phyloP scores from a whole-genome alignment of 1,140 invertebrate genomes.

The Steinernema khuongi region DNA sequence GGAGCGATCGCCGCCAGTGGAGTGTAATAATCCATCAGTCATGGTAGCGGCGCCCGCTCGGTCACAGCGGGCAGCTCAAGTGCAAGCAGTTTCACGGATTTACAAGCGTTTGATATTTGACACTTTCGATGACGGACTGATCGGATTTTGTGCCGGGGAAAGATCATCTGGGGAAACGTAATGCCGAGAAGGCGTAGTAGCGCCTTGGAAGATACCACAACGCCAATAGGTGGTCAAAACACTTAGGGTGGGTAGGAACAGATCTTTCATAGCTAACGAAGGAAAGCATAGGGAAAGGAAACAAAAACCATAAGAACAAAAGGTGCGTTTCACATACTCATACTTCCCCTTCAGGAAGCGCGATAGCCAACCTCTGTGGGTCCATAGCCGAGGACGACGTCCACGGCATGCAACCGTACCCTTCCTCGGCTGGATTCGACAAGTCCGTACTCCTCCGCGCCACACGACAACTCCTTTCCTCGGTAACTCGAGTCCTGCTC shows the following conservation, averaged over 20 bases:
- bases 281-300: no score
- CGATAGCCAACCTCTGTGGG: slow-evolving; percentile 54
- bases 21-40: slow-evolving; percentile 15
- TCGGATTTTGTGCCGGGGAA: neutral
- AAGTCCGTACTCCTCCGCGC: slow-evolving; percentile 75
- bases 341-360: slow-evolving; percentile 37
- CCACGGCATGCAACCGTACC: neutral
- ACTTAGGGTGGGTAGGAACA: no score
- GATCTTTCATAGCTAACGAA: no score
- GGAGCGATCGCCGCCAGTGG: neutral
- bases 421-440: slow-evolving; percentile 61
- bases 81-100: neutral
- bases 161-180: no score
- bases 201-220: no score
- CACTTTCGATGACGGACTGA: neutral
- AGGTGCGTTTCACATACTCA: no score
- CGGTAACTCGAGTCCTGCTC: slow-evolving; percentile 90
- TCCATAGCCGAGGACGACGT: slow-evolving; percentile 39
- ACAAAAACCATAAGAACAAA: no score
- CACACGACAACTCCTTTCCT: slow-evolving; percentile 81
- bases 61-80: neutral
- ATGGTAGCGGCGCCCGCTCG: neutral
- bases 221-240: no score
- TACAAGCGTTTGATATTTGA: slow-evolving; percentile 1
- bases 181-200: no score